phyloP scores from a whole-genome alignment of 2,797 vertebrate genomes.

The Poecilia wingei region DNA sequence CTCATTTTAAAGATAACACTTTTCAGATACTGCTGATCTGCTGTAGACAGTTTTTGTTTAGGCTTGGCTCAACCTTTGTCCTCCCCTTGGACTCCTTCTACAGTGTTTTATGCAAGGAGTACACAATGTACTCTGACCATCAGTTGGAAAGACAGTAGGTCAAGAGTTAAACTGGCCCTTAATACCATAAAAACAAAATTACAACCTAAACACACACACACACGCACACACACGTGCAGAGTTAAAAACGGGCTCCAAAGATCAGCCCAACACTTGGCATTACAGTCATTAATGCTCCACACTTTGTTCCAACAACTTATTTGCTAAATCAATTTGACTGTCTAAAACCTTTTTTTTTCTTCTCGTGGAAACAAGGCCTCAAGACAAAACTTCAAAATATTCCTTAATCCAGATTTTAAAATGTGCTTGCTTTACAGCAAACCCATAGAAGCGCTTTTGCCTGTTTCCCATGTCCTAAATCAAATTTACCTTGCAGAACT shows the following conservation, averaged over 20 bases:
- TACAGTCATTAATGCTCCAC: too few relatives aligned
- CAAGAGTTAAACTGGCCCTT: neutral
- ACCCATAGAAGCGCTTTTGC: neutral
- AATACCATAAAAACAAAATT: neutral
- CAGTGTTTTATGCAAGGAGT: neutral
- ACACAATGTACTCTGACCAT: neutral
- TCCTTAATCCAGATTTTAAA: neutral
- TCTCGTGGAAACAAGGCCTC: neutral
- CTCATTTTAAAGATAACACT: neutral
- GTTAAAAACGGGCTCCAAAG: neutral
- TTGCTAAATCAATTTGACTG: neutral
- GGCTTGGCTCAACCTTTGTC: neutral
- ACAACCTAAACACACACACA: neutral
- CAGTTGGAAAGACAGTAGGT: neutral
- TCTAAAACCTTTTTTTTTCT: neutral
- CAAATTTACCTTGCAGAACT: neutral
- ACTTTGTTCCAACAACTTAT: too few relatives aligned
- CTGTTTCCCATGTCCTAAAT: neutral
- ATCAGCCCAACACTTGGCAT: neutral
- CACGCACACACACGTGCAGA: neutral
- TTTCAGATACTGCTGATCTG: neutral
- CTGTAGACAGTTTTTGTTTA: neutral
- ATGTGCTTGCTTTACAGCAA: neutral
- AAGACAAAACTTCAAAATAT: neutral
- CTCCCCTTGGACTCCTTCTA: neutral